Base-by-base conservation (phyloP, 1,140 invertebrate genomes). In the Drosophila parvula region DNA sequence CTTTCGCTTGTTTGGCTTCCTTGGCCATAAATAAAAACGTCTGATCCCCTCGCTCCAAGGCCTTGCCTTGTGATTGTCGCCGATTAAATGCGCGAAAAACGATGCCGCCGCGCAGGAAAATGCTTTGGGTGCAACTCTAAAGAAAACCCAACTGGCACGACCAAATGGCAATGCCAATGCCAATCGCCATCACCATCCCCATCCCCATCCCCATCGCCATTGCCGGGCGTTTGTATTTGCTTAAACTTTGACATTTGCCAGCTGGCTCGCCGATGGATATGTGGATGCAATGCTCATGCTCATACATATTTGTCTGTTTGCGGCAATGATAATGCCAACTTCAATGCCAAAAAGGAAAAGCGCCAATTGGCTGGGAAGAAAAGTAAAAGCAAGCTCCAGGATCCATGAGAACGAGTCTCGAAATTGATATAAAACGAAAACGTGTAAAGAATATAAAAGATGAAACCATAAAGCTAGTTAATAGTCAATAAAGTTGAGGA, bases 161-260 rank as follows among this genome's bases (percentile, higher is more conserved):
- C 67, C 47, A 50, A 71, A 59, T 71, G 69, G 69, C 69, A 71
- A 57, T 70, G 73, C 36, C 57, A 78, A 75, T 64, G 55, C 62
- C 62, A 65, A 71, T 71, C 61, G 51, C 51, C 65, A 58, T 34
- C 38, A 14, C 58, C 58, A 64, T 28, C 30, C 38, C 40, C 64
- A 58, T 18, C 32, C 43, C 56, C 41, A 58, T 60, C 56, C 38
- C 48, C 73, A 73, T 73, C 14, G 51, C 41, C 62, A 44, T 12
- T 43, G 63, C 43, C 43, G 48, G 56, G 70, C 83, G 76, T 88
- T 82, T 88, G 83, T 88, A 77, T 86, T 83, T 89, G 62, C 36
- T 80, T 88, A 88, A 89, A 88, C 83, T 88, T 88, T 88, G 83
- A 88, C 83, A 89, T 88, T 88, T 83, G 71, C 47, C 83, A 88